phyloP scores from a whole-genome alignment of 2,888 invertebrate genomes.

The Ormyrus pomaceus region DNA sequence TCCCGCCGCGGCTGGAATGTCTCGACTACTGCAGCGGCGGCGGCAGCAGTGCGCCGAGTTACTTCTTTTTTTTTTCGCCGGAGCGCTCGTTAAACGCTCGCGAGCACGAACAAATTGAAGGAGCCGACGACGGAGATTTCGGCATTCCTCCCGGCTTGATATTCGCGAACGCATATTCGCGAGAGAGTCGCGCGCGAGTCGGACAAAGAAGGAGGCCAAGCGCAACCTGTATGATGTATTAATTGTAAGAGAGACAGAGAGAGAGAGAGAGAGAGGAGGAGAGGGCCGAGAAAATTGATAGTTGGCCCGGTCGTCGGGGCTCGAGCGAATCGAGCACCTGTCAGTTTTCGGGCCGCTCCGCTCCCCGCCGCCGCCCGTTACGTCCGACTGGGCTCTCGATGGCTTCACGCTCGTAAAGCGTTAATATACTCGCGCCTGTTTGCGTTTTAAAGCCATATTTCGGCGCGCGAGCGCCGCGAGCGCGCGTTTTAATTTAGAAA shows the following conservation, averaged over 20 bases:
- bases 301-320: constrained; percentile 25
- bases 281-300: constrained; percentile 63
- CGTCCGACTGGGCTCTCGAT: too few relatives aligned
- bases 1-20: constrained; percentile 10
- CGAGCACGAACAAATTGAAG: constrained; percentile 48
- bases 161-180: not conserved
- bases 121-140: constrained; percentile 33
- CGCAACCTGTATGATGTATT: constrained; percentile 61
- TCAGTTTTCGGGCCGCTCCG: constrained; percentile 43
- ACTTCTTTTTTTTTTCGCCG: not conserved
- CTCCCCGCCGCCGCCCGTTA: not conserved
- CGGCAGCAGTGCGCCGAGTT: not conserved
- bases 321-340: constrained; percentile 51
- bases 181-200: not conserved
- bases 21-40: not conserved
- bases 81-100: constrained; percentile 56
- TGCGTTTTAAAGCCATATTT: constrained; percentile 43
- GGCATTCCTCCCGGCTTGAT: not conserved
- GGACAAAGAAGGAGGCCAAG: constrained; percentile 12
- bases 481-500: constrained; percentile 63
- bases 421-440: constrained; percentile 19
- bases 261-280: constrained; percentile 13
- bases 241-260: constrained; percentile 65
- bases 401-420: too few relatives aligned
- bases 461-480: constrained; percentile 46